Base-by-base conservation (phyloP, 1,140 invertebrate species). In the Aplysia californica region DNA sequence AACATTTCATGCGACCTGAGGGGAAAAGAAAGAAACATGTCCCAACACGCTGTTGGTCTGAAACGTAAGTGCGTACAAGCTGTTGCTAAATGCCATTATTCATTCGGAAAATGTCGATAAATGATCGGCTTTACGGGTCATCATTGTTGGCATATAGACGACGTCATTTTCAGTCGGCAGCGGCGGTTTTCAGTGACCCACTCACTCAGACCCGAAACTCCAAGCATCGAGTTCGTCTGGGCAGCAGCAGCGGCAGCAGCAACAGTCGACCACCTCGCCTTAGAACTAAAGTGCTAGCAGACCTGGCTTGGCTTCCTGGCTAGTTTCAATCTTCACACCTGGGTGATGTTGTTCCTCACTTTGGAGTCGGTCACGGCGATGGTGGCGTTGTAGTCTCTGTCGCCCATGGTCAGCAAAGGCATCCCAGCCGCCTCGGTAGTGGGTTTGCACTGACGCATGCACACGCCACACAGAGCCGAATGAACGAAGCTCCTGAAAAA, bases 401-500 rank as follows among this genome's bases (percentile, higher is more conserved):
- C 68, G 5, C 68, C 68, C 1, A 70, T 1, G 2, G 68, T 70
- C 21, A 70, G 20, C 3, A 56, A 29, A 3, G 26, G 21, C 3
- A 56, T 55, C 15, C 2, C n/a, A 23, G 1, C 50, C 21, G 15
- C 3, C 2, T 26, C 3, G 15, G 55, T 33, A 2, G 29, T 29
- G 1, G 3, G 18, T 10, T 26, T 1, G 36, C 68, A 70, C 18
- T 6, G 10, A n/a, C 38, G 55, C 23, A 50, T 31, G 35, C 55
- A 50, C 0, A 92, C 92, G 85, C 94, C 96, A 89, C 95, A 96
- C 4, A 97, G 91, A 87, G n/a, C n/a, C n/a, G n/a, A n/a, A n/a
- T n/a, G n/a, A n/a, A n/a, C n/a, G n/a, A n/a, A n/a, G n/a, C n/a
- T 96, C 95, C 35, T 93, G 91, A 89, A n/a, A n/a, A n/a, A n/a